Evolutionary conservation across 2,797 vertebrate genomes (phyloP).

Genomic region (Allenopithecus nigroviridis): DNA sequence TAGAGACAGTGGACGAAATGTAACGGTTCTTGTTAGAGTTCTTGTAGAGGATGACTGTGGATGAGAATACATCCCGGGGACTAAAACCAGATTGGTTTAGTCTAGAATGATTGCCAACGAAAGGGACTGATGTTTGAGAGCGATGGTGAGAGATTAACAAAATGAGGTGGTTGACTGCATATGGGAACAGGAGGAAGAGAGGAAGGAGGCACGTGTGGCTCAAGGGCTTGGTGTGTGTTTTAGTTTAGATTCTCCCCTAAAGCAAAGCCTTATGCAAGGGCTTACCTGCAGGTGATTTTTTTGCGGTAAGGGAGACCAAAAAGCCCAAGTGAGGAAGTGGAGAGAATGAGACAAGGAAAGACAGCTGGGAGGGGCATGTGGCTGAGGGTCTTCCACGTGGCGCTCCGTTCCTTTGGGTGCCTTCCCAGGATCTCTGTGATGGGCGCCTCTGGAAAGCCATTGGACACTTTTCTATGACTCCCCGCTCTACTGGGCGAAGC

Average conservation of each 20-base stretch:
- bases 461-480: accelerated
- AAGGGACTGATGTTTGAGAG: not conserved
- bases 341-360: not conserved
- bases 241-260: not conserved
- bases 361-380: not conserved
- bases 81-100: not conserved
- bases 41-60: not conserved
- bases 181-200: not conserved
- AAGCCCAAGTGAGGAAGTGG: not conserved
- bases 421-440: not conserved
- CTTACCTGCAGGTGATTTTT: not conserved
- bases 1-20: not conserved
- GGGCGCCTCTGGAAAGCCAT: not conserved
- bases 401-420: not conserved
- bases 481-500: too few relatives aligned
- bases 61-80: not conserved
- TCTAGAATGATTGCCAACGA: not conserved
- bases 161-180: not conserved
- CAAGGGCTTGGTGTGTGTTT: not conserved
- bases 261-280: not conserved
- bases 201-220: too few relatives aligned
- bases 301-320: not conserved
- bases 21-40: not conserved
- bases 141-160: accelerated
- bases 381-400: not conserved